Evolutionary conservation across 2,888 invertebrate genomes (phyloP), one percentile per base, ranked within the genome.

Genomic region (Rhyacophila evoluta): DNA sequence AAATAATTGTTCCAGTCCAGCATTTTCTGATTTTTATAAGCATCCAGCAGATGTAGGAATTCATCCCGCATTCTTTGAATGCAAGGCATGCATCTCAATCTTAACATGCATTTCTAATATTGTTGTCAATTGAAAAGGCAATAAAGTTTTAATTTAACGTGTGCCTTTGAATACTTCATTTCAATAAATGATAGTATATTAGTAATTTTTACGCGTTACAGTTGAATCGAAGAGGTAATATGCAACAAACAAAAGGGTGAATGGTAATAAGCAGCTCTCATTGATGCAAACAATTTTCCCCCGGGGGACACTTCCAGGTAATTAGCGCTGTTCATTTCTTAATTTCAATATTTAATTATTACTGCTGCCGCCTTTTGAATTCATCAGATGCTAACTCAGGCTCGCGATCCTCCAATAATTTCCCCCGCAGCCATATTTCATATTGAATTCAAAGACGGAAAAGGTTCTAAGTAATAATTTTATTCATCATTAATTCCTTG

Each of bases 311-410:
- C 87, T 87, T 89, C 88, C 88, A 86, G 86, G 88, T 89, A 90
- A 89, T 90, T 89, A 89, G 89, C 88, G 89, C 89, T 89, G 89
- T 89, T 90, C 89, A 89, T 90, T 90, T 90, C 90, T 90, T 90
- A 90, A 90, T 90, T 90, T 89, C 89, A 90, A 90, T 90, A 89
- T 90, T 90, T 90, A 90, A 90, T 90, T 90, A 90, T 89, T 89
- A 74, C 15, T 41, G 55, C 8, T 33, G 29, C 55, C 19, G 25
- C 55, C 55, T 55, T 15, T 25, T 19, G 39, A 70, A 72, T 38
- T 39, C 28, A 72, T 72, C 75, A 25, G 78, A 72, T 78, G 38
- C 55, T 19, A 55, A 1, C 68, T 29, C 68, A 3, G n/a, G 12
- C 11, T n/a, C 69, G 29, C 69, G 33, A 69, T 33, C 27, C n/a